Conservation (phyloP, 2,113 vertebrate species). For the Archocentrus centrarchus region DNA sequence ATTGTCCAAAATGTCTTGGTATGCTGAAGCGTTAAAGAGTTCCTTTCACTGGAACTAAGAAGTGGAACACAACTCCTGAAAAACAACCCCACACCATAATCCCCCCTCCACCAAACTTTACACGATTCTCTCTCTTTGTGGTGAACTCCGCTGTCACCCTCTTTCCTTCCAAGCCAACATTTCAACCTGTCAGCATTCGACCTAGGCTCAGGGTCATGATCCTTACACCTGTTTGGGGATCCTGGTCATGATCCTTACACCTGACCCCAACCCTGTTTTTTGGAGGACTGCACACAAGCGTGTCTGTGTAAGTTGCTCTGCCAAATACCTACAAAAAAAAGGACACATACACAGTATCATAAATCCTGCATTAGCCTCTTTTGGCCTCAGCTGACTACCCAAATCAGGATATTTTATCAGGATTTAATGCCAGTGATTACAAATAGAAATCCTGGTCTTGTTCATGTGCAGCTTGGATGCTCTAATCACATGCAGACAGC, state of each 20-base stretch:
- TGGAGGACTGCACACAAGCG: neutral
- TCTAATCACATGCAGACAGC: neutral
- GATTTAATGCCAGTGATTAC: neutral
- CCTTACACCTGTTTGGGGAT: neutral
- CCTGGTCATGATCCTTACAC: neutral
- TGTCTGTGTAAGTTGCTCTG: neutral
- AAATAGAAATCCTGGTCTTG: neutral
- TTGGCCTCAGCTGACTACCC: neutral
- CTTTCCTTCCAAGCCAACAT: neutral
- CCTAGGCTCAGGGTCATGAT: neutral
- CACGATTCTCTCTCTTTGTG: no score
- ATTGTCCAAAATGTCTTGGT: no score
- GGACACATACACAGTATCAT: neutral
- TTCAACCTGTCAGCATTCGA: no score
- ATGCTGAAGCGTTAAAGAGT: no score
- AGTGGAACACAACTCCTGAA: no score
- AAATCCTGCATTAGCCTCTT: neutral
- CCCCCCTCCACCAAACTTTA: no score
- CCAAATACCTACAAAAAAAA: neutral
- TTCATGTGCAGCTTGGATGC: neutral
- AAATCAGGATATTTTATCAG: neutral
- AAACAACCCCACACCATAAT: no score
- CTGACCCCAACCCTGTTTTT: neutral
- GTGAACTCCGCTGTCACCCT: neutral
- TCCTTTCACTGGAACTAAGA: no score